Conservation (phyloP, 2,797 vertebrate species). For the Eulemur mongoz region DNA sequence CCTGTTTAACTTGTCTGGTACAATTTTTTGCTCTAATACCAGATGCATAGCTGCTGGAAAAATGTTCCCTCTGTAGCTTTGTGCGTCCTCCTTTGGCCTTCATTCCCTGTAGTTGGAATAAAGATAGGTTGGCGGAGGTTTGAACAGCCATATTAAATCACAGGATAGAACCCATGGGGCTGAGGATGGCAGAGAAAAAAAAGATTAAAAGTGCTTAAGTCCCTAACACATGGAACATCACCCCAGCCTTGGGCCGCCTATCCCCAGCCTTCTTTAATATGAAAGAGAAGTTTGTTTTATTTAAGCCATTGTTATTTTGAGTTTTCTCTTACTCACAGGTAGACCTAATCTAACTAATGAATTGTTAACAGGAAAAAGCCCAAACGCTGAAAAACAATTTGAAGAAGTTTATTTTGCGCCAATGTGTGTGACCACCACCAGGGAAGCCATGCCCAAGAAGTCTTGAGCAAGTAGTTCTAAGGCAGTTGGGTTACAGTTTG, state of each 20-base stretch:
- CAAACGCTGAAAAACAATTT: background rate
- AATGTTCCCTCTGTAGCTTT: background rate
- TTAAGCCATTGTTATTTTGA: background rate
- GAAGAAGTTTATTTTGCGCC: background rate
- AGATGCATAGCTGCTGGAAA: background rate
- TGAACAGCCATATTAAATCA: background rate
- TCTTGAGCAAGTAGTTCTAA: background rate
- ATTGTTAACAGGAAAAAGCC: background rate
- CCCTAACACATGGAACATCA: background rate
- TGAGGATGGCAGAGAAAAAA: background rate
- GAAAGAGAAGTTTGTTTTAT: background rate
- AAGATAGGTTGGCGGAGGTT: background rate
- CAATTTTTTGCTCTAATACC: background rate
- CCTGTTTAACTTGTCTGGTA: background rate
- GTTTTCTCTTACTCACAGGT: background rate
- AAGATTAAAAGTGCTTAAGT: background rate
- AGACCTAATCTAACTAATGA: background rate
- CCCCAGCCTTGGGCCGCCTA: background rate
- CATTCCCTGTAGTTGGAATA: background rate
- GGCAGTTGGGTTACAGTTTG: background rate
- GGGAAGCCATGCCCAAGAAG: background rate
- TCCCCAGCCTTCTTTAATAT: background rate
- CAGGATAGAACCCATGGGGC: background rate
- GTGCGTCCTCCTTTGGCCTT: background rate
- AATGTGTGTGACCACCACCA: background rate